A percentile compares a stretch with the other conserved stretches of the same genome.
These are phyloP conservation scores for Gadopsis marmoratus DNA, from an alignment of 2,797 vertebrate species.

Conservation along the genomic window DNA sequence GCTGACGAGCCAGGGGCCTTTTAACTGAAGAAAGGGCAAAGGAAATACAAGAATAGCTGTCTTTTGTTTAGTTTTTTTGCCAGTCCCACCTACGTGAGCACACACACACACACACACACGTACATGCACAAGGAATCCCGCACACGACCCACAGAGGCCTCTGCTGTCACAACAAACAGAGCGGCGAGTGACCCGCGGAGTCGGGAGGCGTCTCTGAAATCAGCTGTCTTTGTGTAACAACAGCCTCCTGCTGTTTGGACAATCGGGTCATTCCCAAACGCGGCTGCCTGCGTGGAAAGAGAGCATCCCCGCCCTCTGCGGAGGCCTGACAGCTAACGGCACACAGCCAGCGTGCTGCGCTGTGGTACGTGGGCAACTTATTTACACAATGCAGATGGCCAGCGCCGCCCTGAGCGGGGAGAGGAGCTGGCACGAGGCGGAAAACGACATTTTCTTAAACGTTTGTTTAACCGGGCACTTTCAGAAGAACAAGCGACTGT, in stretches of 20 bases:
- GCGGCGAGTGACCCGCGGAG: constrained; percentile 27
- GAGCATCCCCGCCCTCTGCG: constrained; percentile 19
- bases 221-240: constrained; percentile 59
- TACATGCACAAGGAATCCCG: neutral
- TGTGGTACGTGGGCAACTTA: constrained; percentile 11
- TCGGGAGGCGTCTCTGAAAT: constrained; percentile 40
- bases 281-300: constrained; percentile 22
- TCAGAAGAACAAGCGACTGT: constrained; percentile 35
- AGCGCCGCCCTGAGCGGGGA: neutral
- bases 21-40: neutral
- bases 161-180: constrained; percentile 69
- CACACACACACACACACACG: neutral
- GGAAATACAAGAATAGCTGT: neutral
- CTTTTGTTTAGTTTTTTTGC: neutral
- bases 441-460: constrained; percentile 11
- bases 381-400: constrained; percentile 11
- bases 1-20: constrained; percentile 6
- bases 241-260: constrained; percentile 45
- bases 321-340: constrained; percentile 12
- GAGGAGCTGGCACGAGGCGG: constrained; percentile 6
- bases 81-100: neutral
- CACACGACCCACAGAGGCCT: constrained; percentile 21
- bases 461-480: constrained; percentile 22
- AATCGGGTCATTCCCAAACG: constrained; percentile 39
- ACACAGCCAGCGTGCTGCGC: constrained; percentile 16